phyloP scores from a whole-genome alignment of 2,113 vertebrate species.

The Grus americana region DNA sequence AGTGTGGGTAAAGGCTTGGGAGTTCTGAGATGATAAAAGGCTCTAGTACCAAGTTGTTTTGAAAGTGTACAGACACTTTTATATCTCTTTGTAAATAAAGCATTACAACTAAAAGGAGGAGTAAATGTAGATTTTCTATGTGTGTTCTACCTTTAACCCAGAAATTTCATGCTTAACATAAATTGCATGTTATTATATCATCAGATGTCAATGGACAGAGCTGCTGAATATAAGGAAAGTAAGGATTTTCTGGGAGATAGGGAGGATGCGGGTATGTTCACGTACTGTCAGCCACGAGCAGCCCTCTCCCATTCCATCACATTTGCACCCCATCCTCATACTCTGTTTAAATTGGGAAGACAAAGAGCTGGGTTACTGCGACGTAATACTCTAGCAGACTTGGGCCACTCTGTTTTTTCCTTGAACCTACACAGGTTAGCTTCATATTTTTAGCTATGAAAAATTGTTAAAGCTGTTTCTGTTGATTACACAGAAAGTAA shows the following conservation, averaged over 20 bases:
- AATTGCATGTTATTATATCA: neutral
- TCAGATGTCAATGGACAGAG: neutral
- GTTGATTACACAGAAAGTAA: neutral
- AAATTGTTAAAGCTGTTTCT: neutral
- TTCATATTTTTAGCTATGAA: neutral
- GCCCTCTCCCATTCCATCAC: neutral
- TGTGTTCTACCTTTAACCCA: neutral
- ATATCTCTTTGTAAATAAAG: neutral
- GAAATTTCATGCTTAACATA: neutral
- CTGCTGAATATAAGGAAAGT: neutral
- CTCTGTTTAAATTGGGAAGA: neutral
- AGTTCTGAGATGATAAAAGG: neutral
- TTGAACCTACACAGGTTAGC: neutral
- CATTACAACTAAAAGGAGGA: neutral
- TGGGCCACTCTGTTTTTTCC: neutral
- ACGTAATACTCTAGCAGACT: neutral
- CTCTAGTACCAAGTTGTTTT: neutral
- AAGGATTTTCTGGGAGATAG: neutral
- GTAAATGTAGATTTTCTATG: neutral
- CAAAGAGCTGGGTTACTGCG: neutral
- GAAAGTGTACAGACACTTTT: neutral
- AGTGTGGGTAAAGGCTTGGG: neutral
- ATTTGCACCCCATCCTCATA: neutral
- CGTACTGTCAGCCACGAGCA: neutral
- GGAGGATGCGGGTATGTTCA: neutral